Percentiles rank a stretch among this genome's conserved stretches.
Evolutionary conservation across 2,113 vertebrate species (phyloP).

Genomic region (Isichthys henryi): DNA sequence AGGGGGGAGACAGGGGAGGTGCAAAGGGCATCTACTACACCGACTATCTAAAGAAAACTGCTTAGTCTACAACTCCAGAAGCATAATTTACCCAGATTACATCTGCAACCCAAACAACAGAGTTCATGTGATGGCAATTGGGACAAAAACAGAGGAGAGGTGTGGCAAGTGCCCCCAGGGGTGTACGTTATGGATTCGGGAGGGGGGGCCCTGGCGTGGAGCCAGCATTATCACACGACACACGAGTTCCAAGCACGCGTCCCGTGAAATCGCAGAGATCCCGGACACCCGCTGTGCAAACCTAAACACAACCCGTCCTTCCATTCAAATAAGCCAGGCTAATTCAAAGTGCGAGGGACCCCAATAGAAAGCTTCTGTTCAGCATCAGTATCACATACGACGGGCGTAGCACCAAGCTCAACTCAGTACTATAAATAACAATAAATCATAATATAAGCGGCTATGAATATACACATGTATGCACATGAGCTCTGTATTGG

Average conservation of each 20-base stretch:
- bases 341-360: neutral
- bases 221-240: neutral
- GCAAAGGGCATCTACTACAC: neutral
- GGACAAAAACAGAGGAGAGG: neutral
- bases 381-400: neutral
- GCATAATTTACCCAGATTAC: conserved; percentile 6
- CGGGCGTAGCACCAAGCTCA: conserved; percentile 13
- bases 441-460: neutral
- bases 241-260: neutral
- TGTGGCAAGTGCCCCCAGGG: neutral
- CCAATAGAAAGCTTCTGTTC: neutral
- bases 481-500: neutral
- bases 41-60: neutral
- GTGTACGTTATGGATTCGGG: neutral
- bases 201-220: neutral
- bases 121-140: neutral
- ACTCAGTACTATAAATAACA: conserved; percentile 15
- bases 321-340: conserved; percentile 1
- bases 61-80: neutral
- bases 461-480: neutral
- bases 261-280: neutral
- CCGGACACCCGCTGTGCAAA: neutral
- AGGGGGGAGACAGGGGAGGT: neutral
- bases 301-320: neutral
- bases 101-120: neutral